Evolutionary conservation across 2,888 invertebrate species (phyloP), one percentile per base, ranked within the genome.

Genomic region (Brachycybe producta): DNA sequence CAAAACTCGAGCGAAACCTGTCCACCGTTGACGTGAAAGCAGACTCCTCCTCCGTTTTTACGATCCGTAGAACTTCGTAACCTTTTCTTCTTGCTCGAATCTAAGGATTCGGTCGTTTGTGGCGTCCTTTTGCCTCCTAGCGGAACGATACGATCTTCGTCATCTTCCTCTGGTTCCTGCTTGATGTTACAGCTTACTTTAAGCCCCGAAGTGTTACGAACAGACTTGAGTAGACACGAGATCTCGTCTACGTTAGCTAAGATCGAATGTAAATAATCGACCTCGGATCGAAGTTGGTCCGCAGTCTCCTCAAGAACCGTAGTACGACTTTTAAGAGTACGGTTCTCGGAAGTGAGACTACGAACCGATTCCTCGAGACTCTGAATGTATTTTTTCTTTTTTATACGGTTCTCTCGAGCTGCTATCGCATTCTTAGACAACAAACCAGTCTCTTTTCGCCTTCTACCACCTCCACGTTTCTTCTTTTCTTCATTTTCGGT

Each of bases 361-460:
- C 64, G 57, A 0, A 75, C 60, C 54, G 73, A 70, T 26, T 64
- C 67, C 60, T 78, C 78, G 15, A 78, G 65, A 15, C 67, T 69
- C 51, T 74, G 69, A 19, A 78, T 57, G 57, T 78, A 74, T 28
- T 71, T 69, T 60, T 79, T 79, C 58, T 79, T 79, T 39, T 70
- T 73, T 2, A 73, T 68, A 1, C 79, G 69, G 60, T 78, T 79
- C 59, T 76, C 75, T 2, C 78, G 66, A 1, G 79, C 79, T 65
- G 77, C 69, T 28, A 76, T 59, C 0, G 78, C 79, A 62, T 78
- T 79, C 55, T 72, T 68, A 8, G 71, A 70, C 15, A 68, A n/a
- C n/a, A n/a, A n/a, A n/a, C n/a, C n/a, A n/a, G 8, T 15, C 17
- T 39, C 39, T 15, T 13, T 17, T 11, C n/a, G 11, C n/a, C n/a